phyloP scores from a whole-genome alignment of 2,113 vertebrate genomes.

The Lates calcarifer region DNA sequence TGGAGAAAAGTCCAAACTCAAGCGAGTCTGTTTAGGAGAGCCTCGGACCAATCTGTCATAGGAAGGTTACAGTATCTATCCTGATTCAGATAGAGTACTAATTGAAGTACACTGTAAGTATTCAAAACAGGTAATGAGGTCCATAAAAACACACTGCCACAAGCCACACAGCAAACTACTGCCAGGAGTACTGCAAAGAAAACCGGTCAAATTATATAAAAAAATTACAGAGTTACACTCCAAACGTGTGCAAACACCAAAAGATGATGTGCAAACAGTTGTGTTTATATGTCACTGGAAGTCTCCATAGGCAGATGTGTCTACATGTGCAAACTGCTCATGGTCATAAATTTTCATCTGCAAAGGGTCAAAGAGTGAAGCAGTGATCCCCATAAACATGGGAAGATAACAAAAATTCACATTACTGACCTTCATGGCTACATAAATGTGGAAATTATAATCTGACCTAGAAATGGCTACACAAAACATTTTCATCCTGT shows the following conservation, averaged over 20 bases:
- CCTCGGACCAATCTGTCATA: slow-evolving; percentile 14
- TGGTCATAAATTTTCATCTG: neutral
- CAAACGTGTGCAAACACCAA: neutral
- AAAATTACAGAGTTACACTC: neutral
- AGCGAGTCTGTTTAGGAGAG: slow-evolving; percentile 4
- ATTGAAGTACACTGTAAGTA: neutral
- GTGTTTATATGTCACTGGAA: neutral
- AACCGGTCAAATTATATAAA: neutral
- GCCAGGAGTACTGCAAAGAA: neutral
- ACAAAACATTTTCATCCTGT: neutral
- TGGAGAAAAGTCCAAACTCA: slow-evolving; percentile 46
- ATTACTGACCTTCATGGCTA: neutral
- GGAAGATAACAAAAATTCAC: neutral
- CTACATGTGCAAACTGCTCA: neutral
- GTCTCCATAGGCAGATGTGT: neutral
- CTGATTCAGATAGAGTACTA: neutral
- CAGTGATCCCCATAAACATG: neutral
- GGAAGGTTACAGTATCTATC: slow-evolving; percentile 24
- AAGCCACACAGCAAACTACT: neutral
- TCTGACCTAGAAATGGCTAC: neutral
- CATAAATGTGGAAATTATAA: neutral
- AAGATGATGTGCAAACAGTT: neutral
- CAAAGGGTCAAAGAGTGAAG: neutral
- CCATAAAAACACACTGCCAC: neutral
- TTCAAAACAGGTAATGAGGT: slow-evolving; percentile 11